A percentile compares a stretch with the other conserved stretches of the same genome.
These are phyloP conservation scores for Campaea margaritaria DNA, from an alignment of 2,888 invertebrate species.

Conservation along the genomic window DNA sequence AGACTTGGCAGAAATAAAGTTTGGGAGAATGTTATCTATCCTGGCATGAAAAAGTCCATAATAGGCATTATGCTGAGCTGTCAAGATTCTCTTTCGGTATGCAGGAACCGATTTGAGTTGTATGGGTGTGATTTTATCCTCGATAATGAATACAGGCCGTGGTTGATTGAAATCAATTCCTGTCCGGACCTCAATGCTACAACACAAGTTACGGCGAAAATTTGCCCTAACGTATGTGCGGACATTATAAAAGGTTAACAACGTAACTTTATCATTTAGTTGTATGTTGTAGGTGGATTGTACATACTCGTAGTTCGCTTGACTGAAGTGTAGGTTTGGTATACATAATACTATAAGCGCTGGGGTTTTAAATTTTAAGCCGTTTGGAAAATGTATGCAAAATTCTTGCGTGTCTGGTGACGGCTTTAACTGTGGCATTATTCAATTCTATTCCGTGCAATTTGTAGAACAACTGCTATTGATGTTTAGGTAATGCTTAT, in stretches of 20 bases:
- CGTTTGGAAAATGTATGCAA: no score
- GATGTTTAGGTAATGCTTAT: not conserved
- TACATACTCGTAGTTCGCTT: no score
- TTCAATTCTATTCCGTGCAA: not conserved
- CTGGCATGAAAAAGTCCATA: slow-evolving; percentile 93
- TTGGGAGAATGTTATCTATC: slow-evolving; percentile 92
- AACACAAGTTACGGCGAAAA: slow-evolving; percentile 92
- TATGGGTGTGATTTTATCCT: slow-evolving; percentile 97
- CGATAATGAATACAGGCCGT: slow-evolving; percentile 93
- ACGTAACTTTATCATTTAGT: no score
- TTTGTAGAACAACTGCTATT: no score
- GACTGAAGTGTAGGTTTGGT: no score
- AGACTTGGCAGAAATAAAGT: slow-evolving; percentile 84
- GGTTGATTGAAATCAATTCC: slow-evolving; percentile 97
- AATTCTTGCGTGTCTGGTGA: no score
- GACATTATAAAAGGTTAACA: slow-evolving; percentile 93
- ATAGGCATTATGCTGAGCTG: slow-evolving; percentile 92
- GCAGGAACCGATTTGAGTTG: slow-evolving; percentile 93
- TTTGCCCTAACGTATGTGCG: slow-evolving; percentile 92
- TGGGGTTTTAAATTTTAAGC: no score
- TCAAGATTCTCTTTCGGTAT: slow-evolving; percentile 88
- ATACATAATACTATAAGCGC: no score
- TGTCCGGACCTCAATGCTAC: slow-evolving; percentile 93
- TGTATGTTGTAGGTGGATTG: no score
- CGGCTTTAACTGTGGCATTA: no score